phyloP scores from a whole-genome alignment of 2,113 vertebrate species.

The Pelusios castaneus region DNA sequence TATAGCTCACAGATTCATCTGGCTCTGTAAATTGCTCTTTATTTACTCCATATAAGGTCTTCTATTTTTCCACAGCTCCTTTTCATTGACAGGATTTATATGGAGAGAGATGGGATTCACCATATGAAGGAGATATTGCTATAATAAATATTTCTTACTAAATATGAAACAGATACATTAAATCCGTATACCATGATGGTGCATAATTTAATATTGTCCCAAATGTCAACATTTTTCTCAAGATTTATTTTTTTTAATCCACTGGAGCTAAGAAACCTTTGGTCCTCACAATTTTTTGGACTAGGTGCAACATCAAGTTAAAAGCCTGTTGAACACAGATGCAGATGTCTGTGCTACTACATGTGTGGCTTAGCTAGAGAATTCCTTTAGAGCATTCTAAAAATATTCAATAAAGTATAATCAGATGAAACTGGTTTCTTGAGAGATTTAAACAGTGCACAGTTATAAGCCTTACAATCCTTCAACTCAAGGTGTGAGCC shows the following conservation, averaged over 20 bases:
- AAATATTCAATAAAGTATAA: background rate
- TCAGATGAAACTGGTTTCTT: background rate
- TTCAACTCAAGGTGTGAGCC: background rate
- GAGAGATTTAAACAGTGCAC: rapidly evolving
- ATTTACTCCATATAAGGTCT: background rate
- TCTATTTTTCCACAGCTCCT: background rate
- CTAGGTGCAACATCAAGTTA: background rate
- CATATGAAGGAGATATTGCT: background rate
- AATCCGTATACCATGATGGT: background rate
- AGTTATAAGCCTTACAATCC: background rate
- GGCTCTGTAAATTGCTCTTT: background rate
- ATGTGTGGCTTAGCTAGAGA: background rate
- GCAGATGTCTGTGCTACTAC: background rate
- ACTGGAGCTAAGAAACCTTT: background rate
- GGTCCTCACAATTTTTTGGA: background rate
- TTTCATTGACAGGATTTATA: background rate
- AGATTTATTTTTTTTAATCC: background rate
- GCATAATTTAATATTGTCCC: background rate
- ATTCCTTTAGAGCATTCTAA: background rate
- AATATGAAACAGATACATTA: background rate
- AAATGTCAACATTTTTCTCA: background rate
- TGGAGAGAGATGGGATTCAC: background rate
- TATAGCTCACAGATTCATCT: background rate
- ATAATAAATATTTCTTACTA: background rate
- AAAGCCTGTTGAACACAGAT: background rate